Conservation (phyloP, 2,888 invertebrate species). For the Brenthis hecate region DNA sequence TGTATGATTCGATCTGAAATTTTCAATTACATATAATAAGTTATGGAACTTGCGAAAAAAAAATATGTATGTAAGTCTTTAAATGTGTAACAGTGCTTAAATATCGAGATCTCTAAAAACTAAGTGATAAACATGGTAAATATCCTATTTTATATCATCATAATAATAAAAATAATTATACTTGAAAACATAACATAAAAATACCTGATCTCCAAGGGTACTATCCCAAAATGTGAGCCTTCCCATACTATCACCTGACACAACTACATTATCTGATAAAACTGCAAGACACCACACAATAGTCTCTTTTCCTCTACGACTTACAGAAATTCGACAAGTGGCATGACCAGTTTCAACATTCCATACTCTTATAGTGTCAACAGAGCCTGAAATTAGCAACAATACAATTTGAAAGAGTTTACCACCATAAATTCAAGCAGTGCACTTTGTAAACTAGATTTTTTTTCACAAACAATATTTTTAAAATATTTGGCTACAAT, state of each 20-base stretch:
- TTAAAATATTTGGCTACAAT: too few relatives aligned
- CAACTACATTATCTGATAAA: conserved; percentile 89
- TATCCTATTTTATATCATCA: too few relatives aligned
- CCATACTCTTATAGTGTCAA: conserved; percentile 94
- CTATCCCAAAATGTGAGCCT: conserved; percentile 95
- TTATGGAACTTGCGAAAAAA: too few relatives aligned
- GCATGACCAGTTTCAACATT: conserved; percentile 92
- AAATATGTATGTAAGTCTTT: too few relatives aligned
- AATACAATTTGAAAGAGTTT: too few relatives aligned
- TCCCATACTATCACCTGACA: conserved; percentile 93
- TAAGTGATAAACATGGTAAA: too few relatives aligned
- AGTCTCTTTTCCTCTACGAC: conserved; percentile 85
- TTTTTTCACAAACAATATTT: too few relatives aligned
- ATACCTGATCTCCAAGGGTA: conserved; percentile 86
- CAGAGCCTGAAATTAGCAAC: conserved; percentile 82
- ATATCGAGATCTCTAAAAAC: too few relatives aligned
- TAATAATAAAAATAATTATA: too few relatives aligned
- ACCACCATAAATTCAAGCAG: too few relatives aligned
- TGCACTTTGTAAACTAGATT: too few relatives aligned
- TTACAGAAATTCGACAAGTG: conserved; percentile 89
- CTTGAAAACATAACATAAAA: not conserved
- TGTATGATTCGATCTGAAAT: conserved; percentile 86
- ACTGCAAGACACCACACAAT: conserved; percentile 94
- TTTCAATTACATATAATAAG: not conserved
- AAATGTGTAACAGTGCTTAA: too few relatives aligned